These are phyloP conservation scores for Oxystoma pomonae DNA, from an alignment of 2,888 invertebrate genomes.

Conservation along the genomic window DNA sequence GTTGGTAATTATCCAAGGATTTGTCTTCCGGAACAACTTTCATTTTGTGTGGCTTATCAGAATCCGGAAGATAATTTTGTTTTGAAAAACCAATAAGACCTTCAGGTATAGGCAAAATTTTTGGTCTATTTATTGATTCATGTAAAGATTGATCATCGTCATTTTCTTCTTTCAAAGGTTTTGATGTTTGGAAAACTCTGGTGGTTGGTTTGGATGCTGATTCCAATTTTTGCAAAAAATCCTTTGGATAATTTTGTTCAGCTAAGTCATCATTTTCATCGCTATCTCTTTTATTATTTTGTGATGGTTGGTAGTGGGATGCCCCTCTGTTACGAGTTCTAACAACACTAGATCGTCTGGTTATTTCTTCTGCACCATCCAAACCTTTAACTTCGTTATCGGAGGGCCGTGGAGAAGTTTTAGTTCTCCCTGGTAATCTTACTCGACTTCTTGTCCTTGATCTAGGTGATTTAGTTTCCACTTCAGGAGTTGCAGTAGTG, in stretches of 20 bases:
- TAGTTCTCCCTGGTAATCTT: slow-evolving; percentile 25
- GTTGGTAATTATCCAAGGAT: neutral
- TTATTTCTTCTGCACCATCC: slow-evolving; percentile 26
- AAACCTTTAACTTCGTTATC: slow-evolving; percentile 22
- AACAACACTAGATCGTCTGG: slow-evolving; percentile 25
- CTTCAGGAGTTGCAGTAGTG: slow-evolving; percentile 18
- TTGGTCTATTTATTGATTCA: slow-evolving; percentile 53
- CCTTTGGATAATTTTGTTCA: slow-evolving; percentile 49
- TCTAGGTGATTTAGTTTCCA: slow-evolving; percentile 26
- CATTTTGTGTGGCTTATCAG: neutral
- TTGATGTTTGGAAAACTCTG: slow-evolving; percentile 37
- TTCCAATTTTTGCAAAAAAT: slow-evolving; percentile 36
- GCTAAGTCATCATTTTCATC: slow-evolving; percentile 44
- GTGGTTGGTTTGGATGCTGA: slow-evolving; percentile 21
- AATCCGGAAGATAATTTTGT: neutral
- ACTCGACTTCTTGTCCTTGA: slow-evolving; percentile 29
- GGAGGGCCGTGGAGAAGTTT: slow-evolving; percentile 9
- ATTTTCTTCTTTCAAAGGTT: slow-evolving; percentile 40
- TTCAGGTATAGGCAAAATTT: slow-evolving; percentile 40
- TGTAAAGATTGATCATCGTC: slow-evolving; percentile 55
- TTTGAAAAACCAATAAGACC: slow-evolving; percentile 42
- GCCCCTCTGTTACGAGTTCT: slow-evolving; percentile 46
- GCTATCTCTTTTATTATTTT: slow-evolving; percentile 32
- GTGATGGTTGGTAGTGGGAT: slow-evolving; percentile 51
- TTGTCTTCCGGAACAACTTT: neutral